These are phyloP conservation scores for Fragum whitleyi DNA, from an alignment of 2,888 invertebrate species.

Conservation along the genomic window DNA sequence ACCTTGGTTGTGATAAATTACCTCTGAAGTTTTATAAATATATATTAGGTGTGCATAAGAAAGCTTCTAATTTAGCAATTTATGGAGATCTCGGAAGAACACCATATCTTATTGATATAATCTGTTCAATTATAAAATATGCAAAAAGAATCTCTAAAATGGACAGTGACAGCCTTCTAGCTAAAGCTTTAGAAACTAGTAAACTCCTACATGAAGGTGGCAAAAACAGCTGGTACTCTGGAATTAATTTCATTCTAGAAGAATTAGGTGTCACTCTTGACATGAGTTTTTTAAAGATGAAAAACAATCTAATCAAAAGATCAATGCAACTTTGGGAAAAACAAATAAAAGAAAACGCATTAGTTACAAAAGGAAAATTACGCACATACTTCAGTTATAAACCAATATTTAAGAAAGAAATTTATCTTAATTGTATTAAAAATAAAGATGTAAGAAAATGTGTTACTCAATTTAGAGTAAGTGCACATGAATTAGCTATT, in stretches of 20 bases:
- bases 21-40: neutral
- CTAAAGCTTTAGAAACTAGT: constrained; percentile 6
- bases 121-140: constrained; percentile 12
- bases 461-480: neutral
- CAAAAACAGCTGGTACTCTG: neutral
- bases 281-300: neutral
- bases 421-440: neutral
- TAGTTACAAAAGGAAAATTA: neutral
- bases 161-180: neutral
- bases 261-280: neutral
- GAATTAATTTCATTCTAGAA: neutral
- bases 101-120: neutral
- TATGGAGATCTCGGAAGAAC: neutral
- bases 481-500: neutral
- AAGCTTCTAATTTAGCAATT: neutral
- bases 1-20: neutral
- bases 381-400: constrained; percentile 2
- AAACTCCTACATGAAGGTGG: neutral
- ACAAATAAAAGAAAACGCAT: neutral
- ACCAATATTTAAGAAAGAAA: neutral
- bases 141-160: neutral
- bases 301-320: neutral
- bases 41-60: neutral
- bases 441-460: neutral
- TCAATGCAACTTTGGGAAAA: neutral